Evolutionary conservation across 2,113 vertebrate genomes (phyloP).

Genomic region (Neotoma lepida): DNA sequence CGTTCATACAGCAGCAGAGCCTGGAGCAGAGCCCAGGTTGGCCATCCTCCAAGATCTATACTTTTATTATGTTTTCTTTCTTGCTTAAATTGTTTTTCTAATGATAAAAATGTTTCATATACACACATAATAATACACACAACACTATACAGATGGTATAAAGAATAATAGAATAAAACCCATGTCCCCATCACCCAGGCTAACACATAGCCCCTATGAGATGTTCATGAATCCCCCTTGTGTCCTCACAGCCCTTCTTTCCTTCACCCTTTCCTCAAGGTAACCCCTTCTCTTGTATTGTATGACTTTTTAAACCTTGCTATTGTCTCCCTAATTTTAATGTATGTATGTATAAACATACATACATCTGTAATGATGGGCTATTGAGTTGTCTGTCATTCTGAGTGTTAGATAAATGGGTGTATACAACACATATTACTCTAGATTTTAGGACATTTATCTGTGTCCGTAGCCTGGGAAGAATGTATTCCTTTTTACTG

Average conservation of each 20-base stretch:
- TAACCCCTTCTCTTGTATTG: neutral
- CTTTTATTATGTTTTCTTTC: constrained; percentile 59
- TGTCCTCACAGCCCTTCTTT: neutral
- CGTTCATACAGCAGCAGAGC: neutral
- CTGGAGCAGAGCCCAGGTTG: constrained; percentile 55
- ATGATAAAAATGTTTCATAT: constrained; percentile 60
- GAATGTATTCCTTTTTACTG: neutral
- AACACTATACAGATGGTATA: neutral
- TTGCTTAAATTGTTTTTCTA: constrained; percentile 66
- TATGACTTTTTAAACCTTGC: neutral
- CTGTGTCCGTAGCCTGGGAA: neutral
- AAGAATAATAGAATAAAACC: constrained; percentile 29
- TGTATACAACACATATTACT: neutral
- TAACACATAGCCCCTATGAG: neutral
- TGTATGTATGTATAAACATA: neutral
- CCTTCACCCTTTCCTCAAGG: neutral
- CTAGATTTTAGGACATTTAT: neutral
- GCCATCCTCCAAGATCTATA: neutral
- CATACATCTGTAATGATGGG: neutral
- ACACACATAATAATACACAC: constrained; percentile 25
- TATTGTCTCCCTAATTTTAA: neutral
- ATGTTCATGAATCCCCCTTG: neutral
- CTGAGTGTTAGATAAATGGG: neutral
- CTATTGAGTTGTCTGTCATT: neutral
- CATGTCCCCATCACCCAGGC: neutral